Conservation (phyloP, 2,797 vertebrate species). For the Galaxias olidus region DNA sequence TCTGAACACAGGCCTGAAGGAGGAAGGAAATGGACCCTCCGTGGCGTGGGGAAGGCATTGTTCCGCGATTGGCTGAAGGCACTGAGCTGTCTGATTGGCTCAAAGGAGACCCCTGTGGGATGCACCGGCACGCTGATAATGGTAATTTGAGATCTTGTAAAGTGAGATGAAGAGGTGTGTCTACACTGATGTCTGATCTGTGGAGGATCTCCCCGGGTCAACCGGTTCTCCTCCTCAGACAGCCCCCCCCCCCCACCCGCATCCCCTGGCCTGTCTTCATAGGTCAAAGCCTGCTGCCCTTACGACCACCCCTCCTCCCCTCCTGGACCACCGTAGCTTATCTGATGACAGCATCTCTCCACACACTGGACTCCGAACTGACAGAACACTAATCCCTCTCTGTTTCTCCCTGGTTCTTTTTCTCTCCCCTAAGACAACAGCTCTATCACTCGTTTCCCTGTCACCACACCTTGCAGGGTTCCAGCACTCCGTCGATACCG, state of each 20-base stretch:
- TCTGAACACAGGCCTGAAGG: slow-evolving; percentile 50
- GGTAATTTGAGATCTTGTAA: too few relatives aligned
- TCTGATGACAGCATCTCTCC: slow-evolving; percentile 68
- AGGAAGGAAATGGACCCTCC: slow-evolving; percentile 1
- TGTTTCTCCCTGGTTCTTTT: slow-evolving; percentile 54
- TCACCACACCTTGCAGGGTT: slow-evolving; percentile 55
- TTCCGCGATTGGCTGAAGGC: background rate
- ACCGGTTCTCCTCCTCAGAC: slow-evolving; percentile 13
- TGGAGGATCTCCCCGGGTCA: background rate
- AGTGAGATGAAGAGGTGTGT: background rate
- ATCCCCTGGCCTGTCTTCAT: background rate
- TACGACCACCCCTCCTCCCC: slow-evolving; percentile 14
- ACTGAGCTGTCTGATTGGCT: background rate
- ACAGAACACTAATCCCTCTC: slow-evolving; percentile 62
- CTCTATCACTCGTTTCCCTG: slow-evolving; percentile 62
- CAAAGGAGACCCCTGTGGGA: background rate
- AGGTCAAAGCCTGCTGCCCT: slow-evolving; percentile 41
- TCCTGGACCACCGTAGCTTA: slow-evolving; percentile 61
- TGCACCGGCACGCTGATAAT: too few relatives aligned
- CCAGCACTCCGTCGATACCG: slow-evolving; percentile 56
- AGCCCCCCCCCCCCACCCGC: background rate
- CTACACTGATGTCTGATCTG: background rate
- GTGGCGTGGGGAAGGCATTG: background rate
- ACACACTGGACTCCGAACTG: slow-evolving; percentile 31
- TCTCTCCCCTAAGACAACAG: slow-evolving; percentile 50